phyloP scores from a whole-genome alignment of 2,888 invertebrate genomes.

The Meteorus cinctellus region DNA sequence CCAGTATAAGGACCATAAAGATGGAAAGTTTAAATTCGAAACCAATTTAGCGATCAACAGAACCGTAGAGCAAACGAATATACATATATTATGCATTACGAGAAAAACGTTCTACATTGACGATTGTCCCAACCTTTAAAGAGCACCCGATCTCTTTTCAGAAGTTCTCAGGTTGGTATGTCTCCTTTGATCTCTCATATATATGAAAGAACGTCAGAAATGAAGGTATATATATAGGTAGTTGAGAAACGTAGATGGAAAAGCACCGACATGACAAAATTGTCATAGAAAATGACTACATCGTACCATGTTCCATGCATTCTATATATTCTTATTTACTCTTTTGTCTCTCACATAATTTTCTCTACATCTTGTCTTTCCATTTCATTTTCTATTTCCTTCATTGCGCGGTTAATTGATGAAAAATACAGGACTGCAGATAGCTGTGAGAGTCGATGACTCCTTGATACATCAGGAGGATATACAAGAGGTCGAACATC shows the following conservation, averaged over 20 bases:
- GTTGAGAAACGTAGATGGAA: conserved; percentile 7
- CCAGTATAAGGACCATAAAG: not conserved
- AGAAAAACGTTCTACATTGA: conserved; percentile 5
- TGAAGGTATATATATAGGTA: conserved; percentile 4
- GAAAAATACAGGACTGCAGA: not conserved
- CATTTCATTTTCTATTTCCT: conserved; percentile 2
- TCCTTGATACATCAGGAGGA: conserved; percentile 28
- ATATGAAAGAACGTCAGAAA: not conserved
- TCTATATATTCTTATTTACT: not conserved
- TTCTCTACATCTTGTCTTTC: not conserved
- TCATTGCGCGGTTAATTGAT: not conserved
- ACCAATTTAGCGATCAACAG: not conserved
- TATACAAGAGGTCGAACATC: conserved; percentile 33
- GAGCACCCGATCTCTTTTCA: not conserved
- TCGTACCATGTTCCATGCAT: not conserved
- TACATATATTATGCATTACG: not conserved
- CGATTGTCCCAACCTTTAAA: conserved; percentile 18
- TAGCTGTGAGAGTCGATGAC: conserved; percentile 14
- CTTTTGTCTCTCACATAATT: not conserved
- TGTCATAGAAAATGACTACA: conserved; percentile 35
- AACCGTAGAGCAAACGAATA: not conserved
- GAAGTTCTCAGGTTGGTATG: not conserved
- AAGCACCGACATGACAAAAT: conserved; percentile 26
- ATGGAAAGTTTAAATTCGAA: not conserved
- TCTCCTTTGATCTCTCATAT: conserved; percentile 34